Conservation (phyloP, 1,140 invertebrate genomes). For the Augochlora pura region DNA sequence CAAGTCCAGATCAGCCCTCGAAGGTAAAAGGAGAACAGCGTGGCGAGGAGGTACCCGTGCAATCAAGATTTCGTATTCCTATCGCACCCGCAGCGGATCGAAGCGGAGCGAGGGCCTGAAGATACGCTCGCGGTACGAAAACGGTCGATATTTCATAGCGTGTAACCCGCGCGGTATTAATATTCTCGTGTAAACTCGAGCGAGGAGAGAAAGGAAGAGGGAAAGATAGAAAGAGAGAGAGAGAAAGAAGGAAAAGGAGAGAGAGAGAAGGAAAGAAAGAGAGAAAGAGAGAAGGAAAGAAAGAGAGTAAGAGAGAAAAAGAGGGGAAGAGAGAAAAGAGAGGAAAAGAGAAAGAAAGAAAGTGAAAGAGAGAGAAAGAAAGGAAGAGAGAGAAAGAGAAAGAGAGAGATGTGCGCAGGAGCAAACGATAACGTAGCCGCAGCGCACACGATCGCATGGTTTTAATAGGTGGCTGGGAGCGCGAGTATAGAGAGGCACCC, state of each 20-base stretch:
- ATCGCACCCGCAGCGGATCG: slow-evolving; percentile 30
- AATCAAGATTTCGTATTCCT: background rate
- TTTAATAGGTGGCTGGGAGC: slow-evolving; percentile 41
- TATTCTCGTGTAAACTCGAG: slow-evolving; percentile 38
- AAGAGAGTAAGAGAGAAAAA: background rate
- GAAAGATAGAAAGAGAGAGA: too few species aligned
- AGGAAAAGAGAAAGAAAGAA: background rate
- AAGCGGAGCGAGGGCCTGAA: background rate
- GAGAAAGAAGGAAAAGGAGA: background rate
- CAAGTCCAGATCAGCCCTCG: too few species aligned
- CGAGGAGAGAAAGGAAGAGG: background rate
- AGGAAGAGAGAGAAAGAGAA: background rate
- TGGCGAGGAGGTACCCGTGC: too few species aligned
- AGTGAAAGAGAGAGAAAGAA: too few species aligned
- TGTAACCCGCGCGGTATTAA: slow-evolving; percentile 21
- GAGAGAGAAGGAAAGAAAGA: too few species aligned
- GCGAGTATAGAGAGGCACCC: slow-evolving; percentile 34
- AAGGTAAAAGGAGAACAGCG: too few species aligned
- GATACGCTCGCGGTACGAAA: slow-evolving; percentile 11
- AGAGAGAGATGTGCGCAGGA: slow-evolving; percentile 2
- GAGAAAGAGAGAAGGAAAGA: background rate
- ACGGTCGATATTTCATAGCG: background rate
- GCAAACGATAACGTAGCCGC: slow-evolving; percentile 28
- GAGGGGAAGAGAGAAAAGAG: background rate
- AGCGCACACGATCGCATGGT: slow-evolving; percentile 22